phyloP scores from a whole-genome alignment of 2,797 vertebrate species.

The Sebastolobus alascanus region DNA sequence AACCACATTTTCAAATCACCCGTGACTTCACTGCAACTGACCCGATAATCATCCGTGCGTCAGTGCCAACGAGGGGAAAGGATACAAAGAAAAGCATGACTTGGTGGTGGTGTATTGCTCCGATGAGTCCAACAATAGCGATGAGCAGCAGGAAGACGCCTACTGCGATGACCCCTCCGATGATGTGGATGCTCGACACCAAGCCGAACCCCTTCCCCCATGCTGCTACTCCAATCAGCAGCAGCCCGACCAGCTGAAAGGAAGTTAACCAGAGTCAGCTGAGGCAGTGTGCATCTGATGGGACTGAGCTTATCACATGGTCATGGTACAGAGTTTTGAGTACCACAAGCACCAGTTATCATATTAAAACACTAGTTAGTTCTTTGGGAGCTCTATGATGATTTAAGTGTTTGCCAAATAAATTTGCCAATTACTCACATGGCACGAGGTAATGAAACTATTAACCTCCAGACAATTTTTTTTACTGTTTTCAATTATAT shows the following conservation, averaged over 20 bases:
- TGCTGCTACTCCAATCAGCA: conserved; percentile 93
- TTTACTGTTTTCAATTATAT: neutral
- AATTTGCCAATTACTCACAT: neutral
- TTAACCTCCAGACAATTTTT: neutral
- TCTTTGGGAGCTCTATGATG: neutral
- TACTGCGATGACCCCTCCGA: conserved; percentile 94
- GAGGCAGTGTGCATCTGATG: neutral
- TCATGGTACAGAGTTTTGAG: neutral
- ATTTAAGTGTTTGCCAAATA: neutral
- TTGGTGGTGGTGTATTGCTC: conserved; percentile 94
- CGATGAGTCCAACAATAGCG: conserved; percentile 92
- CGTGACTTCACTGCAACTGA: neutral
- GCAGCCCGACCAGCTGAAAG: conserved; percentile 91
- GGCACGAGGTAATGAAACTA: conserved; percentile 7
- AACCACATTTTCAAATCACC: neutral
- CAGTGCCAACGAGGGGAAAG: conserved; percentile 63
- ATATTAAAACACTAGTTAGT: neutral
- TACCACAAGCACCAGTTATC: neutral
- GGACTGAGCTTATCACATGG: neutral
- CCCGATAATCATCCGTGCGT: neutral
- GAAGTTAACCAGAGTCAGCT: conserved; percentile 49
- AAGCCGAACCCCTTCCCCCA: conserved; percentile 94
- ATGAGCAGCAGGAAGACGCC: conserved; percentile 95
- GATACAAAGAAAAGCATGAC: conserved; percentile 98
- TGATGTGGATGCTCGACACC: conserved; percentile 94